A percentile compares a stretch with the other conserved stretches of the same genome.
Conservation (phyloP, 37 sponge, comb jelly and placozoan species). For the Dysidea cf. avara region DNA sequence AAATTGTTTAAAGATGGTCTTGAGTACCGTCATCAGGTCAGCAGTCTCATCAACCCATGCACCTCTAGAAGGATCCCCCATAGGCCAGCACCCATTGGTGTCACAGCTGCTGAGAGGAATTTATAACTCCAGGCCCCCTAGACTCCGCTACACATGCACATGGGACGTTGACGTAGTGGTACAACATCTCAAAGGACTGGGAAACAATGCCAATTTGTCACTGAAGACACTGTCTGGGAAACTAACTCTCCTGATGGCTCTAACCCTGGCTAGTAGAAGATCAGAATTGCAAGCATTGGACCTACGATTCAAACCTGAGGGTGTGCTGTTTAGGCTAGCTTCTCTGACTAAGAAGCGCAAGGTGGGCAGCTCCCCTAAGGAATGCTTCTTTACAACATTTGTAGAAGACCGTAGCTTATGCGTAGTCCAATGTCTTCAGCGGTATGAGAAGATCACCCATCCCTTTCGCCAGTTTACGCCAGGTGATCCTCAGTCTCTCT, state of each 20-base stretch:
- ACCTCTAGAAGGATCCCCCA: too few relatives aligned
- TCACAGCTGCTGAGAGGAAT: slow-evolving; percentile 7
- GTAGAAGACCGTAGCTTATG: slow-evolving; percentile 8
- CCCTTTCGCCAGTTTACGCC: too few relatives aligned
- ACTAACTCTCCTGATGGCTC: slow-evolving; percentile 26
- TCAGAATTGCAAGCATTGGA: slow-evolving; percentile 31
- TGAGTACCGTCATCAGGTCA: too few relatives aligned
- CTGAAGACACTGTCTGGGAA: neutral
- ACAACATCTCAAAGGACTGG: neutral
- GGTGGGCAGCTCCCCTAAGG: slow-evolving; percentile 10
- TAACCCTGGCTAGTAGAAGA: slow-evolving; percentile 15
- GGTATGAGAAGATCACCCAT: slow-evolving; percentile 7
- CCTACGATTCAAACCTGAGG: neutral
- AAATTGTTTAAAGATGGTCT: slow-evolving; percentile 1
- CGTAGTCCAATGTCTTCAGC: slow-evolving; percentile 5
- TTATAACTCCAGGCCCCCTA: slow-evolving; percentile 9
- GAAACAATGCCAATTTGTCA: neutral
- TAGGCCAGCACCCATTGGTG: slow-evolving; percentile 12
- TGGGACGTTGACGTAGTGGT: slow-evolving; percentile 14
- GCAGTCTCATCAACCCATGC: slow-evolving; percentile 4
- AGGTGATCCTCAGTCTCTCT: neutral
- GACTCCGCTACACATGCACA: neutral
- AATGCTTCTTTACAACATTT: too few relatives aligned
- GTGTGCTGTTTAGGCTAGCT: slow-evolving; percentile 12
- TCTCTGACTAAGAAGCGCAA: slow-evolving; percentile 26